These are phyloP conservation scores for Otis tarda DNA, from an alignment of 2,113 vertebrate genomes.

Conservation along the genomic window DNA sequence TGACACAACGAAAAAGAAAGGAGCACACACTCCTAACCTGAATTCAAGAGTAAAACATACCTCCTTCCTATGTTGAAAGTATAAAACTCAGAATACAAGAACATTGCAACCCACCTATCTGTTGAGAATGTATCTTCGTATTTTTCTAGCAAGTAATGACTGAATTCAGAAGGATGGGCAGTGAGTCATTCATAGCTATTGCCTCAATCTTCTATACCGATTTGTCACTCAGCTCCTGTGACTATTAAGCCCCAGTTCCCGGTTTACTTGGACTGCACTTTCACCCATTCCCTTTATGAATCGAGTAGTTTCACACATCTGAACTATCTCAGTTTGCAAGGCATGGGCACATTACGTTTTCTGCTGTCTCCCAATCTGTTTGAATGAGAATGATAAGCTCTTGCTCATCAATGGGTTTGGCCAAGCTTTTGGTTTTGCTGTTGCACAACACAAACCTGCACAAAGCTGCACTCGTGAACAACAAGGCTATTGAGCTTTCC, in stretches of 20 bases:
- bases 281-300: not conserved
- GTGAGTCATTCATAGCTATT: constrained; percentile 12
- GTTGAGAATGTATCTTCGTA: not conserved
- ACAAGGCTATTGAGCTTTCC: constrained; percentile 12
- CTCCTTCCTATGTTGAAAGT: not conserved
- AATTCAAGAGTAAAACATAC: not conserved
- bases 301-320: not conserved
- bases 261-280: not conserved
- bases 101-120: not conserved
- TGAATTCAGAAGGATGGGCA: not conserved
- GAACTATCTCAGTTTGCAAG: not conserved
- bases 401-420: constrained; percentile 54
- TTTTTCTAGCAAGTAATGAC: not conserved
- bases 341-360: not conserved
- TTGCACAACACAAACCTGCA: constrained; percentile 27
- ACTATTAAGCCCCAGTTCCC: not conserved
- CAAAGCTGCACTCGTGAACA: not conserved
- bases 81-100: not conserved
- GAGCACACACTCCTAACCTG: not conserved
- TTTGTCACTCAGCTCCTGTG: not conserved
- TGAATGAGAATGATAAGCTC: constrained; percentile 9
- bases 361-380: not conserved
- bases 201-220: not conserved
- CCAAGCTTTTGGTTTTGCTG: constrained; percentile 5
- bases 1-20: not conserved